Evolutionary conservation across 2,113 vertebrate genomes (phyloP).

Genomic region (Toxotes jaculatrix): DNA sequence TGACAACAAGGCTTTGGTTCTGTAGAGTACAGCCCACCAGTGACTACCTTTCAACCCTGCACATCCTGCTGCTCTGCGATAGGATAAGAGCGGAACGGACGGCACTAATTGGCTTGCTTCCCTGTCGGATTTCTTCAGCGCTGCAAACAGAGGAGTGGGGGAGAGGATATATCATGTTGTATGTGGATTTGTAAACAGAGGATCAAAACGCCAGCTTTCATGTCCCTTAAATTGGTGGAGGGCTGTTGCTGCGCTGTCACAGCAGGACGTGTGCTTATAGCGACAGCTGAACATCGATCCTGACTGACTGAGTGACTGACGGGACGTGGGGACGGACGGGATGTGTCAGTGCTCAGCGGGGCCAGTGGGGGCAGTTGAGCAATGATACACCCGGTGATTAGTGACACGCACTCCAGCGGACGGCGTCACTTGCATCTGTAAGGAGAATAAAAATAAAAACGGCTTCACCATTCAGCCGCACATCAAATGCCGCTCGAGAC

Average conservation of each 20-base stretch:
- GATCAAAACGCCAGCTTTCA: constrained; percentile 65
- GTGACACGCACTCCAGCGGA: constrained; percentile 8
- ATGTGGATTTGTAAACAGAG: constrained; percentile 76
- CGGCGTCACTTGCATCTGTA: background rate
- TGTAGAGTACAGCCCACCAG: constrained; percentile 50
- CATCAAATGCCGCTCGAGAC: constrained; percentile 19
- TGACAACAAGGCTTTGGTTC: constrained; percentile 63
- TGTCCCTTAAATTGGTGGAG: constrained; percentile 45
- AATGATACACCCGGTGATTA: constrained; percentile 19
- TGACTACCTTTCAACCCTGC: constrained; percentile 61
- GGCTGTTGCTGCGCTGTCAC: constrained; percentile 21
- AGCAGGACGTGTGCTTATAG: constrained; percentile 6
- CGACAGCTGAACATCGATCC: constrained; percentile 48
- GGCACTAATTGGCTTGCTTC: constrained; percentile 78
- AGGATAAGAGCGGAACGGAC: constrained; percentile 73
- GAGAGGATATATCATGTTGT: constrained; percentile 32
- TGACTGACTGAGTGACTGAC: constrained; percentile 43
- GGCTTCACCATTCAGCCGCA: background rate
- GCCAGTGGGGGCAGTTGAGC: constrained; percentile 15
- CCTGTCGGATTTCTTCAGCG: constrained; percentile 69
- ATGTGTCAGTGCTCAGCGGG: constrained; percentile 38
- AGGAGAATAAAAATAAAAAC: background rate
- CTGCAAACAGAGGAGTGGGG: constrained; percentile 31
- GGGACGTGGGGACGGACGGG: constrained; percentile 26
- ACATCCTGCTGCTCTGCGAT: constrained; percentile 64